Conservation (phyloP, 2,888 invertebrate species). For the Unio delphinus region DNA sequence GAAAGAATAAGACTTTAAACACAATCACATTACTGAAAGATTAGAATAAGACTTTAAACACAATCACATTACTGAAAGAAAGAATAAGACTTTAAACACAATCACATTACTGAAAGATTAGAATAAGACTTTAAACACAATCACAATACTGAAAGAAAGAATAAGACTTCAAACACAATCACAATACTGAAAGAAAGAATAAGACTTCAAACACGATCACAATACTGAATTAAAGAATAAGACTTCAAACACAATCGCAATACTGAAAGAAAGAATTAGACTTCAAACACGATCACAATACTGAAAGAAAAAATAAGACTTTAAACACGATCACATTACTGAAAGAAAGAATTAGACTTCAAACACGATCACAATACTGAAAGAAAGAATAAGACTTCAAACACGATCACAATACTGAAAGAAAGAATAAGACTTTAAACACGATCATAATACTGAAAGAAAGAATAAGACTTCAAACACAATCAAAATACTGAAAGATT, state of each 20-base stretch:
- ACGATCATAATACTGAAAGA: slow-evolving; percentile 72
- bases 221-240: no score
- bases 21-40: no score
- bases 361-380: slow-evolving; percentile 73
- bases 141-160: slow-evolving; percentile 69
- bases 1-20: not conserved
- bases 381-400: slow-evolving; percentile 24
- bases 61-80: slow-evolving; percentile 71
- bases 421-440: slow-evolving; percentile 69
- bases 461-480: not conserved
- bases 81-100: not conserved
- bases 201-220: not conserved
- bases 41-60: slow-evolving; percentile 70
- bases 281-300: slow-evolving; percentile 73
- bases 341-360: slow-evolving; percentile 62
- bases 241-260: no score
- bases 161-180: not conserved
- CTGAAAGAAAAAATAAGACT: slow-evolving; percentile 51
- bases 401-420: no score
- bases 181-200: no score
- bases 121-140: slow-evolving; percentile 72
- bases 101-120: no score
- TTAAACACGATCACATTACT: no score
- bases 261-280: slow-evolving; percentile 42
- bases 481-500: no score